Base-by-base conservation (phyloP, 2,797 vertebrate species). In the Borostomias antarcticus region DNA sequence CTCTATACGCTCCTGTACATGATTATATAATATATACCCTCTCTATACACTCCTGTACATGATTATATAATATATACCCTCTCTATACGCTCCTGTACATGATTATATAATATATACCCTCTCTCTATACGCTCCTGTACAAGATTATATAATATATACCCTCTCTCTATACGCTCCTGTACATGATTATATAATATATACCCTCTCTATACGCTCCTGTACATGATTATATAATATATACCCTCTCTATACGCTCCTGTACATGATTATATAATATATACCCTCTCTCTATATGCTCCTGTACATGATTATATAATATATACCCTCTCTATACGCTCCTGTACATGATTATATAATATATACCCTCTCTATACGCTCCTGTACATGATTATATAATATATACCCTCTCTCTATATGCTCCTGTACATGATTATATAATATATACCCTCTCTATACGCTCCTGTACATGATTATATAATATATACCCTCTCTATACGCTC, bases 91-190 rank as follows among this genome's bases (percentile, higher is more conserved):
- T 19, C 29, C 15, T 9, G 19, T n/a, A 1, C 15, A n/a, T n/a
- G n/a, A n/a, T n/a, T n/a, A n/a, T n/a, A n/a, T n/a, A n/a, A n/a
- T 76, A 62, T 86, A 76, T 85, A 80, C 11, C 28, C 29, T 30
- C n/a, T 35, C 26, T 15, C 43, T 15, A 30, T 19, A 30, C 33
- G 11, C 21, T 19, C 29, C 15, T 9, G 19, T n/a, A 1, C 15
- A n/a, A n/a, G n/a, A n/a, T n/a, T n/a, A n/a, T n/a, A n/a, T n/a
- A n/a, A n/a, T 76, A 62, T 86, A 76, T 85, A 80, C 11, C 28
- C 29, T 30, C n/a, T 35, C 26, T 15, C 43, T 15, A 30, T 19
- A 30, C 33, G 11, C 21, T 19, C 29, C 15, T 9, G 19, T n/a
- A 1, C 15, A n/a, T n/a, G n/a, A n/a, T n/a, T n/a, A n/a, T n/a